Evolutionary conservation across 1,140 invertebrate genomes (phyloP), one percentile per base, ranked within the genome.

Genomic region (Drosophila virilis): DNA sequence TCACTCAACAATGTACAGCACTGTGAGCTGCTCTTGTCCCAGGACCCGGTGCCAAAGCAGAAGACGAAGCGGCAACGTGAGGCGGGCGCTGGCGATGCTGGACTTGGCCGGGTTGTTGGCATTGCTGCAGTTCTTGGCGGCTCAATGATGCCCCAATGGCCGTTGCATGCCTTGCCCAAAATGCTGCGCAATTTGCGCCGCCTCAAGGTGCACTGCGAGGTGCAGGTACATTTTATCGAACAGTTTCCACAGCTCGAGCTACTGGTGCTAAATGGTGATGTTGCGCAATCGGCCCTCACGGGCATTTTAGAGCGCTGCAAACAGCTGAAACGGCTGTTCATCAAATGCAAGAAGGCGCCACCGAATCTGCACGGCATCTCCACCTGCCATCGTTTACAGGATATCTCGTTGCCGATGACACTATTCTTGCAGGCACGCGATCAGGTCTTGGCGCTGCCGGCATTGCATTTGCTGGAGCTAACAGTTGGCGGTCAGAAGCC

Each of bases 181-280:
- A 37, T 80, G 33, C n/a, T 80, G 67, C 43, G 33, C 37, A 78
- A 80, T 48, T 12, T 80, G 67, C 51, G 62, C 0, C 76, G 76
- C 0, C 43, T 80, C 0, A 71, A 57, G 28, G 45, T 68, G 9
- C 9, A 68, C 32, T 80, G 76, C 15, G 72, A 78, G 8, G 62
- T 80, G 1, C 66, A 78, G 48, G 76, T 78, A n/a, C 78, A 80
- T 28, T 76, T 80, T 13, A 78, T 80, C 4, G 76, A 80, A 17
- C 76, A 72, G 35, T 80, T 80, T 10, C 1, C 54, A 0, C 8
- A 50, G 7, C 54, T 80, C 13, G 62, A 80, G 54, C 43, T 67
- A 9, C 43, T 80, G 7, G 48, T 72, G 37, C 58, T 80, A 0
- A n/a, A 76, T 8, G 78, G 62, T 15, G 9, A 59, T 17, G 45